Percentiles rank a stretch among this genome's conserved stretches.
Evolutionary conservation across 2,888 invertebrate genomes (phyloP).

Genomic region (Morpho helenor): DNA sequence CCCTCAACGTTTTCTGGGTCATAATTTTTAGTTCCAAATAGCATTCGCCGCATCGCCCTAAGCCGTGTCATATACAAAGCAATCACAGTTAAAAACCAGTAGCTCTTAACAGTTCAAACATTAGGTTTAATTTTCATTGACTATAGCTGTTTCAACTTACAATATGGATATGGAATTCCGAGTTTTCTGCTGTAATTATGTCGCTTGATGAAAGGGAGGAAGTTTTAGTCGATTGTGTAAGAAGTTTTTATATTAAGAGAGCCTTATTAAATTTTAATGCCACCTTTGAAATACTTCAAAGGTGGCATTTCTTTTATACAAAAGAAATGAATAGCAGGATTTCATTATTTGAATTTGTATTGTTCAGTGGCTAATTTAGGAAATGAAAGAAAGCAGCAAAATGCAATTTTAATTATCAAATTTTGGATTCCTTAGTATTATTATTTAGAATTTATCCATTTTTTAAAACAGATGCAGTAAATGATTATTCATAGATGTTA

Average conservation of each 20-base stretch:
- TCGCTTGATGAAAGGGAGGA: conserved; percentile 19
- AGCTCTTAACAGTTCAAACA: conserved; percentile 1
- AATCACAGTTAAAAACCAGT: conserved; percentile 17
- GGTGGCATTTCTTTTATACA: no score
- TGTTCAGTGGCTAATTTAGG: not conserved
- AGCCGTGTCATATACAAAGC: conserved; percentile 34
- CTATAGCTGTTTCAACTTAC: conserved; percentile 5
- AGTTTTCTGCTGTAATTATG: conserved; percentile 22
- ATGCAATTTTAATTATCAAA: no score
- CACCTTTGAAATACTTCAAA: conserved; percentile 10
- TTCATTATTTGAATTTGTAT: not conserved
- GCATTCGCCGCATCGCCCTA: conserved; percentile 43
- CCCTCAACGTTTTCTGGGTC: conserved; percentile 41
- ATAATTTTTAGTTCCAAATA: conserved; percentile 48
- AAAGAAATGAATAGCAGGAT: conserved; percentile 3
- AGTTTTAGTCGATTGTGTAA: conserved; percentile 11
- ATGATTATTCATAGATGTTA: no score
- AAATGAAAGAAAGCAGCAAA: no score
- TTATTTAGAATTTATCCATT: no score
- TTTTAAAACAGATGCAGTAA: no score
- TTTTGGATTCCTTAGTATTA: no score
- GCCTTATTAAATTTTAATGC: conserved; percentile 24
- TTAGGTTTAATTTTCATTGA: conserved; percentile 12
- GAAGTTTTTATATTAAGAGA: conserved; percentile 22
- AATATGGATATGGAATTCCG: conserved; percentile 16